Percentiles rank a stretch among this genome's conserved stretches.
Evolutionary conservation across 2,888 invertebrate genomes (phyloP).

Genomic region (Emmelina monodactyla): DNA sequence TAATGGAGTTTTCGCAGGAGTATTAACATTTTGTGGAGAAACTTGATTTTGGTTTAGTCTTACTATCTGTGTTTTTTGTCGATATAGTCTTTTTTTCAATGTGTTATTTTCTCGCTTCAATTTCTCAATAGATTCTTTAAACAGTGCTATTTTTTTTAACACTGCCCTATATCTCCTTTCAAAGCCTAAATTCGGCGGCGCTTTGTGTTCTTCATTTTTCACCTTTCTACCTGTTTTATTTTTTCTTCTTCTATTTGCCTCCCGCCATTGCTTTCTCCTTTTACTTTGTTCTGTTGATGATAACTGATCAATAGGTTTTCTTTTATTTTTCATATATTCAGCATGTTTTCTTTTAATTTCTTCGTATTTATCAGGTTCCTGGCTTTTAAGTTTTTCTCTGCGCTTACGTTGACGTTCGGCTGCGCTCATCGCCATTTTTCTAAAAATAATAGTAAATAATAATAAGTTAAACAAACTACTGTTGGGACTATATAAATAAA

Average conservation of each 20-base stretch:
- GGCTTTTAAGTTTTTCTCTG: constrained; percentile 5
- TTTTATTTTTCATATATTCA: constrained; percentile 6
- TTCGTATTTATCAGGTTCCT: constrained; percentile 5
- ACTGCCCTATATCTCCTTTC: too few species aligned
- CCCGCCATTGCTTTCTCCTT: background rate
- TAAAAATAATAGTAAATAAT: too few species aligned
- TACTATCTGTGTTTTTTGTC: background rate
- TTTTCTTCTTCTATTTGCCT: too few species aligned
- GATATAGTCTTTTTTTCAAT: background rate
- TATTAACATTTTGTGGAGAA: background rate
- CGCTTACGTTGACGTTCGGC: constrained; percentile 3
- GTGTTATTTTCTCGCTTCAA: background rate
- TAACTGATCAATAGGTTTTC: too few species aligned
- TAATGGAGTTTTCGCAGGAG: background rate
- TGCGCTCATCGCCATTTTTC: constrained; percentile 3
- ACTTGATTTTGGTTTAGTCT: background rate
- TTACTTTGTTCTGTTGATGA: background rate
- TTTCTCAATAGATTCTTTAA: background rate
- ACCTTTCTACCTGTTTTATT: too few species aligned
- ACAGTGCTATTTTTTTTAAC: background rate
- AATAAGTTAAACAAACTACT: too few species aligned
- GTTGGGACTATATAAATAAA: too few species aligned
- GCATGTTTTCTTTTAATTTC: constrained; percentile 5
- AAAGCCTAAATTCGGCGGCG: too few species aligned
- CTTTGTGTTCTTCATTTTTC: too few species aligned